Evolutionary conservation across 2,113 vertebrate species (phyloP), one percentile per base, ranked within the genome.

Genomic region (Lanius collurio): DNA sequence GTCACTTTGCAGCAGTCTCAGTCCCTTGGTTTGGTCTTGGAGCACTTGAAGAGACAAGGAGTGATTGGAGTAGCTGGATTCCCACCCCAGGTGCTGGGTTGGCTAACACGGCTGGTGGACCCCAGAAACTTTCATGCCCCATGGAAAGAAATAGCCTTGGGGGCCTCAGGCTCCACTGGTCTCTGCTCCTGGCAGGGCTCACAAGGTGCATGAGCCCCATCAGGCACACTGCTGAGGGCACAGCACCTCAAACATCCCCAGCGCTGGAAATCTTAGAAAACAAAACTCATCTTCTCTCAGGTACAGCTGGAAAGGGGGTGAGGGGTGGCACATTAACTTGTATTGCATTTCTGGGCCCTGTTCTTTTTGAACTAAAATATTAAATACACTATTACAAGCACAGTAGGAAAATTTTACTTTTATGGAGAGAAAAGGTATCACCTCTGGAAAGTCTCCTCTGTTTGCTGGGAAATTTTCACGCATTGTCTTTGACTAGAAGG

Each of bases 131-230:
- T 75, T 18, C 42, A 8, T 10, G 31, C 1, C 5, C 23, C 0
- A 0, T 4, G 7, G 19, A 83, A 89, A 11, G 10, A 30, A 89
- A 31, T 71, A 89, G 30, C 23, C 21, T 35, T 2, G 4, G 20
- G 3, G 20, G 11, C 15, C 41, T 7, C 3, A 46, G 30, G 15
- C 10, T 39, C 31, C 3, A 7, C 12, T 52, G 10, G 7, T 30
- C 16, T 46, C 70, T 86, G 63, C 15, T 68, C 20, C 52, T 62
- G 26, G 28, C 7, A 46, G 16, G 22, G 33, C 12, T 92, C 33
- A 10, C 0, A 0, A 19, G 13, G 35, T 24, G 19, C 52, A 37
- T 6, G 7, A 69, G 19, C 24, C 21, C 41, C 1, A 1, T 10
- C 35, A 47, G 69, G 49, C 20, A 53, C 0, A 0, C 31, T 37